A percentile compares a stretch with the other conserved stretches of the same genome.
Evolutionary conservation across 2,888 invertebrate species (phyloP).

Genomic region (Alloplasta piceator): DNA sequence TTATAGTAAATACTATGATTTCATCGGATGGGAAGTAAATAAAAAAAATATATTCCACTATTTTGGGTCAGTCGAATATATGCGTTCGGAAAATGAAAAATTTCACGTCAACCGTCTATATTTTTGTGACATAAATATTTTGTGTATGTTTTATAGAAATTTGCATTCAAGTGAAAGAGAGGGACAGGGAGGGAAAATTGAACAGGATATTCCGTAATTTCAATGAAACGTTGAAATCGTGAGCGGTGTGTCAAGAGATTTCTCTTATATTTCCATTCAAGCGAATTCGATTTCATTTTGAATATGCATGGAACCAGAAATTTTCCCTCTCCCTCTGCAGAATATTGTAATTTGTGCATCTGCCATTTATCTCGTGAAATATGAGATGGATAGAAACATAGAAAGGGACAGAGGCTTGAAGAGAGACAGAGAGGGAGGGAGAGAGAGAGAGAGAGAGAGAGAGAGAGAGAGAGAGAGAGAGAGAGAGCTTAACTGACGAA

Average conservation of each 20-base stretch:
- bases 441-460: conserved; percentile 27
- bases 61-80: too few species aligned
- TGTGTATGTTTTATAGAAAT: too few species aligned
- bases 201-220: background rate
- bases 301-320: conserved; percentile 52
- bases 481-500: conserved; percentile 18
- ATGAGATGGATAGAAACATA: background rate
- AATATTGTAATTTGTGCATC: conserved; percentile 27
- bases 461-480: conserved; percentile 8
- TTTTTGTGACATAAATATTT: too few species aligned
- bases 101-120: too few species aligned
- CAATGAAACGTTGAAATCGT: conserved; percentile 8
- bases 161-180: too few species aligned
- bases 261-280: conserved; percentile 36
- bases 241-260: conserved; percentile 7
- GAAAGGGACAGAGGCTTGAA: background rate
- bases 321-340: background rate
- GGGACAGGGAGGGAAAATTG: background rate
- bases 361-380: conserved; percentile 17
- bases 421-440: conserved; percentile 14
- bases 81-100: too few species aligned
- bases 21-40: too few species aligned
- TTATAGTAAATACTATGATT: too few species aligned
- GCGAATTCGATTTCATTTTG: conserved; percentile 41
- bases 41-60: too few species aligned